These are phyloP conservation scores for Chloroceryle amazona DNA, from an alignment of 2,797 vertebrate genomes.

Conservation along the genomic window DNA sequence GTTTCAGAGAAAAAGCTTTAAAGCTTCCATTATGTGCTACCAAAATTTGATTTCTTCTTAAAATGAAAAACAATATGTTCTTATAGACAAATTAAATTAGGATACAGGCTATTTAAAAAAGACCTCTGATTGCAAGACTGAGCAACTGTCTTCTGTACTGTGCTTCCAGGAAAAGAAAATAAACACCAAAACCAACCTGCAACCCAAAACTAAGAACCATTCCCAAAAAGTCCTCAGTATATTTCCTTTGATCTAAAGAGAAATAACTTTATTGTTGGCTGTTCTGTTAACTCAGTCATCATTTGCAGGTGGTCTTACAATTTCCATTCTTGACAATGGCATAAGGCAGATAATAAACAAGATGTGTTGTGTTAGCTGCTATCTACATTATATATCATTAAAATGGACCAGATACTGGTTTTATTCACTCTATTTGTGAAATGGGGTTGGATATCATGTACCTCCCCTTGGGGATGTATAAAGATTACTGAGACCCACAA, in stretches of 20 bases:
- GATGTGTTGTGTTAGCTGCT: background rate
- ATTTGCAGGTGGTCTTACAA: background rate
- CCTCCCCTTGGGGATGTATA: background rate
- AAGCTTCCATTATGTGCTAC: background rate
- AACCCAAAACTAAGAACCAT: background rate
- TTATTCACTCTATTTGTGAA: background rate
- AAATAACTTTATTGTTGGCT: background rate
- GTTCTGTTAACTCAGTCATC: background rate
- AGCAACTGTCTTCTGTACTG: background rate
- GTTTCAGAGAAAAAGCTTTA: background rate
- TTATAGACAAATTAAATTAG: background rate
- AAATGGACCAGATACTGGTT: background rate
- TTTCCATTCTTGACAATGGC: background rate
- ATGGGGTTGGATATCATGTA: background rate
- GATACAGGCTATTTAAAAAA: background rate
- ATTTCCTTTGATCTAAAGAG: background rate
- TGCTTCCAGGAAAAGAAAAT: background rate
- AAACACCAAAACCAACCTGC: accelerated
- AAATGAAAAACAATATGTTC: background rate
- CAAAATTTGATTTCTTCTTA: background rate
- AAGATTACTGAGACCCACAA: background rate
- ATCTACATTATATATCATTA: background rate
- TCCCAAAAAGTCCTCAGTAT: background rate
- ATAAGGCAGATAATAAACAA: background rate
- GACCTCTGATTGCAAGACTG: background rate